Evolutionary conservation across 2,113 vertebrate species (phyloP).

Genomic region (Stigmatopora argus): DNA sequence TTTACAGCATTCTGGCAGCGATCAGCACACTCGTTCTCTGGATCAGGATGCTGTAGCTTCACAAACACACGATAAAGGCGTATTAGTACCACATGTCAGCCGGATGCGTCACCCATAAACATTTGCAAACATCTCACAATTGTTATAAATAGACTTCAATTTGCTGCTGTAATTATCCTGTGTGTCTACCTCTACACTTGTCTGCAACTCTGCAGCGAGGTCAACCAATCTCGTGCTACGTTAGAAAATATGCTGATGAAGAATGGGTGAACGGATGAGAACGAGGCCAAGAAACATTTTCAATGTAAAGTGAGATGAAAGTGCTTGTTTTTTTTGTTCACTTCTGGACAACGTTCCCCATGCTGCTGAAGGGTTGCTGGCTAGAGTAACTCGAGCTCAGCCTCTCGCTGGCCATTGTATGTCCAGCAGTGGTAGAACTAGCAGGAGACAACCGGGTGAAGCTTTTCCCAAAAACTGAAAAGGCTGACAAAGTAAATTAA

Average conservation of each 20-base stretch:
- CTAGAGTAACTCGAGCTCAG: slow-evolving; percentile 60
- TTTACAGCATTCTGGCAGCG: slow-evolving; percentile 31
- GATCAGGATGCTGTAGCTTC: slow-evolving; percentile 46
- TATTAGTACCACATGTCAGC: slow-evolving; percentile 66
- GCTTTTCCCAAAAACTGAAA: slow-evolving; percentile 7
- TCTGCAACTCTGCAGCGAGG: slow-evolving; percentile 33
- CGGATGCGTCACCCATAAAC: slow-evolving; percentile 56
- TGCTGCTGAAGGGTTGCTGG: slow-evolving; percentile 33
- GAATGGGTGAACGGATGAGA: slow-evolving; percentile 7
- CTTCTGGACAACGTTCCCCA: slow-evolving; percentile 50
- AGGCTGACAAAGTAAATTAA: slow-evolving; percentile 16
- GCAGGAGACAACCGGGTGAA: slow-evolving; percentile 40
- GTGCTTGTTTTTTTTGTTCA: slow-evolving; percentile 64
- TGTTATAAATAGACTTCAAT: slow-evolving; percentile 52
- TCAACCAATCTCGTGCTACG: slow-evolving; percentile 10
- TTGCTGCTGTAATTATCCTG: slow-evolving; percentile 53
- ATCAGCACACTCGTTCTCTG: slow-evolving; percentile 35
- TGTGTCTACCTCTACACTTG: slow-evolving; percentile 43
- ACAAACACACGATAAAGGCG: slow-evolving; percentile 15
- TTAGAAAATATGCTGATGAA: slow-evolving; percentile 4
- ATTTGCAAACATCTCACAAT: slow-evolving; percentile 47
- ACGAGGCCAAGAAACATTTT: slow-evolving; percentile 34
- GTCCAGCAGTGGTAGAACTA: slow-evolving; percentile 45
- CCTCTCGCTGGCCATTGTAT: slow-evolving; percentile 25
- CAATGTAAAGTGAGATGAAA: slow-evolving; percentile 57